These are phyloP conservation scores for Boleophthalmus pectinirostris DNA, from an alignment of 2,113 vertebrate genomes.

Conservation along the genomic window DNA sequence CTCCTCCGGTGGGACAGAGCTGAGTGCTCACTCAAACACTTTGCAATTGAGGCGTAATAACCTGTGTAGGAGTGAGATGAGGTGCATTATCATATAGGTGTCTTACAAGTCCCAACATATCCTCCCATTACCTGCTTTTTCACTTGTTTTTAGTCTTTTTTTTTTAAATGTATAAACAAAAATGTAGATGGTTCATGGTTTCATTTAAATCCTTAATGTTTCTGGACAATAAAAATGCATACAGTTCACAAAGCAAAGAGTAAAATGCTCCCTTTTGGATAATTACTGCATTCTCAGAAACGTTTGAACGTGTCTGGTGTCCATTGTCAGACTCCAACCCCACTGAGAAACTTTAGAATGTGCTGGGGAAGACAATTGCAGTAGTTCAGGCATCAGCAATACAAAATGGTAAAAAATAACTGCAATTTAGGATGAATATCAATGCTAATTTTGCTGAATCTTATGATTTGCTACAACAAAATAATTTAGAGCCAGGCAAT, in stretches of 20 bases:
- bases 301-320: too few relatives aligned
- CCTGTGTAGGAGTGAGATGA: slow-evolving; percentile 37
- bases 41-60: slow-evolving; percentile 64
- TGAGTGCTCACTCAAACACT: slow-evolving; percentile 63
- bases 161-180: background rate
- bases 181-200: background rate
- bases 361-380: too few relatives aligned
- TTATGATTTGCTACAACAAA: too few relatives aligned
- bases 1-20: slow-evolving; percentile 47
- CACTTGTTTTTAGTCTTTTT: background rate
- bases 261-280: background rate
- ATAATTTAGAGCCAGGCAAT: too few relatives aligned
- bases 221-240: too few relatives aligned
- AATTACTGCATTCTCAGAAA: background rate
- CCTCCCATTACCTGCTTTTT: background rate
- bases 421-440: too few relatives aligned
- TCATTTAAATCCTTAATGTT: too few relatives aligned
- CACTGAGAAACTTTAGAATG: too few relatives aligned
- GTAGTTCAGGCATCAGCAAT: too few relatives aligned
- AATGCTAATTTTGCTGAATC: too few relatives aligned
- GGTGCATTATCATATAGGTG: slow-evolving; percentile 35
- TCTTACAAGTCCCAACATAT: slow-evolving; percentile 28
- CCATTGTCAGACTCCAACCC: background rate
- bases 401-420: too few relatives aligned
- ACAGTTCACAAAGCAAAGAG: background rate